These are phyloP conservation scores for Cydia pomonella DNA, from an alignment of 1,140 invertebrate species.

Conservation along the genomic window DNA sequence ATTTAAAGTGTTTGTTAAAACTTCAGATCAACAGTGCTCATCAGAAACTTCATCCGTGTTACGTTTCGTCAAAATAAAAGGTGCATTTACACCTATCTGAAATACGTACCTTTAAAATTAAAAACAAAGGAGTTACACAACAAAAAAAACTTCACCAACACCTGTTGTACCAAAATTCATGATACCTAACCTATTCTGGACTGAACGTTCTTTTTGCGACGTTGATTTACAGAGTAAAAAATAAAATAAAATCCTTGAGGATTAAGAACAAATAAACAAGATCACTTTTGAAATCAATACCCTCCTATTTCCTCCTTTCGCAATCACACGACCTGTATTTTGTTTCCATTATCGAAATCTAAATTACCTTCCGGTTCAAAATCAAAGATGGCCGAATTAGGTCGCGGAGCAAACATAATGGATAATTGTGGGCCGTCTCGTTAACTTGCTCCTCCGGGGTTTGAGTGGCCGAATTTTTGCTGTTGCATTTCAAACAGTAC, in stretches of 20 bases:
- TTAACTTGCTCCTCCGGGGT: neutral
- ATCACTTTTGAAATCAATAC: neutral
- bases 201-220: too few relatives aligned
- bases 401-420: constrained; percentile 6
- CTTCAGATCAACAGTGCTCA: too few relatives aligned
- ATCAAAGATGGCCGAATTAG: constrained; percentile 23
- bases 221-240: too few relatives aligned
- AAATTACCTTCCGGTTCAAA: neutral
- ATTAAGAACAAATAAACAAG: neutral
- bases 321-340: neutral
- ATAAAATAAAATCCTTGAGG: neutral
- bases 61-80: too few relatives aligned
- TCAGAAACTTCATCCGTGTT: too few relatives aligned
- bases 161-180: too few relatives aligned
- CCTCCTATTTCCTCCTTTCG: neutral
- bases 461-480: neutral
- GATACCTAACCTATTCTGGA: too few relatives aligned
- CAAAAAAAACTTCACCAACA: too few relatives aligned
- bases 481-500: neutral
- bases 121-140: too few relatives aligned
- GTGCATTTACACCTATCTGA: too few relatives aligned
- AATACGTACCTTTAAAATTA: too few relatives aligned
- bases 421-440: constrained; percentile 27
- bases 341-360: neutral
- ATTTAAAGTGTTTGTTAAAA: too few relatives aligned